Conservation (phyloP, 2,113 vertebrate genomes). For the Polypterus bichir region DNA sequence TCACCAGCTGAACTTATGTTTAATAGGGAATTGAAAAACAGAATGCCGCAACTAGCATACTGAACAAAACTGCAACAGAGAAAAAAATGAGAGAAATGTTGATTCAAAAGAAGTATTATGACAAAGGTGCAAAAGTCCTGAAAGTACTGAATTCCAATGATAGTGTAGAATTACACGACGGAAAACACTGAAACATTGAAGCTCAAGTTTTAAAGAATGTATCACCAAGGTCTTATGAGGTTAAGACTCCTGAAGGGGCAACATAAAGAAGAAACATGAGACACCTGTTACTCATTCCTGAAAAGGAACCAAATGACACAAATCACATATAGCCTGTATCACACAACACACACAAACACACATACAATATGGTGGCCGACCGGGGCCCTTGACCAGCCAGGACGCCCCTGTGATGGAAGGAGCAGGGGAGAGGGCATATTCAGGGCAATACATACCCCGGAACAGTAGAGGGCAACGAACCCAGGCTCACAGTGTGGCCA, state of each 20-base stretch:
- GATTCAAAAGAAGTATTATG: slow-evolving; percentile 1
- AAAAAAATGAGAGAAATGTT: not conserved
- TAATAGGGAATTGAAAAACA: not conserved
- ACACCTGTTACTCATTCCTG: no score
- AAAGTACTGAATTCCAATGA: not conserved
- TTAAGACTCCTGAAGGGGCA: slow-evolving; percentile 1
- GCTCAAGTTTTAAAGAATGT: not conserved
- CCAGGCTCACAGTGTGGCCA: no score
- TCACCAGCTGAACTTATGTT: slow-evolving; percentile 3
- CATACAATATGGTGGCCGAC: no score
- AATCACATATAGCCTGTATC: no score
- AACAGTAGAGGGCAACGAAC: no score
- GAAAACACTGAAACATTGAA: slow-evolving; percentile 3
- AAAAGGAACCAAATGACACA: no score
- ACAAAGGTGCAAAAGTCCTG: not conserved
- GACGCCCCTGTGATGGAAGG: no score
- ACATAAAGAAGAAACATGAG: no score
- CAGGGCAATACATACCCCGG: no score
- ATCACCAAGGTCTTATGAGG: slow-evolving; percentile 7
- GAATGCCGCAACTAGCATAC: not conserved
- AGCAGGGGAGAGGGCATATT: no score
- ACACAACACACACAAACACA: no score
- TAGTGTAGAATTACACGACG: slow-evolving; percentile 5
- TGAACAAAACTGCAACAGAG: not conserved
- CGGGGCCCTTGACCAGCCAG: no score